phyloP scores from a whole-genome alignment of 2,113 vertebrate genomes.

The Maccullochella peelii region DNA sequence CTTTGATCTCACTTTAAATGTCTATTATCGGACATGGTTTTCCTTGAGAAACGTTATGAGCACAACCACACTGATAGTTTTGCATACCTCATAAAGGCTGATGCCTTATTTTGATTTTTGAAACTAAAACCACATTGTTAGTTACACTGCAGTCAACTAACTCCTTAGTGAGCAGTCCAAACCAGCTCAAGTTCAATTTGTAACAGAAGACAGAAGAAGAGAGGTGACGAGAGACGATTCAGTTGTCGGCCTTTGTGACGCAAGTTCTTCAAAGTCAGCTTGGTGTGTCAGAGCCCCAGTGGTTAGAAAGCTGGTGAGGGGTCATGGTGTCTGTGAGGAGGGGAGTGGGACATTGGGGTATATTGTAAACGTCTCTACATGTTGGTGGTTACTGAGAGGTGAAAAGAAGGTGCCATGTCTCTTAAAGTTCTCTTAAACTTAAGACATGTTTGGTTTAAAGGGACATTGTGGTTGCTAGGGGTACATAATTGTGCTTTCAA shows the following conservation, averaged over 20 bases:
- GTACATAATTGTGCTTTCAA: not conserved
- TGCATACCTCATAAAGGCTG: not conserved
- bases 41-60: not conserved
- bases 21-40: not conserved
- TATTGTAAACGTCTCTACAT: not conserved
- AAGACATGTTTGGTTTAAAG: not conserved
- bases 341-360: not conserved
- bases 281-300: not conserved
- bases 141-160: not conserved
- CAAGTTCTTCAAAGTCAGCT: not conserved
- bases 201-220: not conserved
- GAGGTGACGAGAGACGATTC: not conserved
- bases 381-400: not conserved
- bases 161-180: not conserved
- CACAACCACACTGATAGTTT: not conserved
- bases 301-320: not conserved
- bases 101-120: not conserved
- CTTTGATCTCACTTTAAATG: slow-evolving; percentile 5
- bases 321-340: not conserved
- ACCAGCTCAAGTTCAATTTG: not conserved
- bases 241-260: not conserved
- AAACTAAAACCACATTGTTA: not conserved
- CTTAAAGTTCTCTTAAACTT: not conserved
- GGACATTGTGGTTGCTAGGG: not conserved
- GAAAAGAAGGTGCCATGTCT: not conserved